These are phyloP conservation scores for Lateolabrax maculatus DNA, from an alignment of 2,797 vertebrate species.

Conservation along the genomic window DNA sequence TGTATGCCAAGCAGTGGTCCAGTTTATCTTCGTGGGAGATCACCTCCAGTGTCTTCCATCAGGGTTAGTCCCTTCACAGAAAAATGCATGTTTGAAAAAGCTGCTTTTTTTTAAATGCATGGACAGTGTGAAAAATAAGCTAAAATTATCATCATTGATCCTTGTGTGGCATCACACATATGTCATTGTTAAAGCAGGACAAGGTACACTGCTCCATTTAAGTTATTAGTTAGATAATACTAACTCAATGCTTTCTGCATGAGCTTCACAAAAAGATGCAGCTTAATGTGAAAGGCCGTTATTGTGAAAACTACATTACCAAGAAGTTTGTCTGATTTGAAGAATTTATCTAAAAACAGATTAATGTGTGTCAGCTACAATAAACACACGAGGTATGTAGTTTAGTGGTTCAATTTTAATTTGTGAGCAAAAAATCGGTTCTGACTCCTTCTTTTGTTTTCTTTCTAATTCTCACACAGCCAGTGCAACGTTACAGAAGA, in stretches of 20 bases:
- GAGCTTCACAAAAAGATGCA: not conserved
- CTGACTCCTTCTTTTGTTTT: not conserved
- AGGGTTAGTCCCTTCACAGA: not conserved
- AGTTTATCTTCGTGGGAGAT: too few species aligned
- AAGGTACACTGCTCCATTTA: not conserved
- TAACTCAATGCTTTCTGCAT: not conserved
- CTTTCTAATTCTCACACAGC: not conserved
- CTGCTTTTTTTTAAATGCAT: not conserved
- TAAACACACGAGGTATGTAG: not conserved
- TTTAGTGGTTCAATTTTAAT: not conserved
- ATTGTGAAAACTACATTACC: not conserved
- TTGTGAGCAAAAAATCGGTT: not conserved
- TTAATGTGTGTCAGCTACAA: not conserved
- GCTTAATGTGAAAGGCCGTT: not conserved
- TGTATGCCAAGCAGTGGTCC: too few species aligned
- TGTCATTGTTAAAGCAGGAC: not conserved
- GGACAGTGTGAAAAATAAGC: not conserved
- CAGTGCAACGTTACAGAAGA: too few species aligned
- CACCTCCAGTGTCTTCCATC: rapidly evolving
- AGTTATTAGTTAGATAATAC: not conserved
- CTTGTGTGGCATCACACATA: not conserved
- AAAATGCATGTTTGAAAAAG: not conserved
- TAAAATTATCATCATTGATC: not conserved
- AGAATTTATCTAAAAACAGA: not conserved
- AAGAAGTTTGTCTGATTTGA: not conserved